Conservation (phyloP, 2,797 vertebrate genomes). For the Liasis olivaceus region DNA sequence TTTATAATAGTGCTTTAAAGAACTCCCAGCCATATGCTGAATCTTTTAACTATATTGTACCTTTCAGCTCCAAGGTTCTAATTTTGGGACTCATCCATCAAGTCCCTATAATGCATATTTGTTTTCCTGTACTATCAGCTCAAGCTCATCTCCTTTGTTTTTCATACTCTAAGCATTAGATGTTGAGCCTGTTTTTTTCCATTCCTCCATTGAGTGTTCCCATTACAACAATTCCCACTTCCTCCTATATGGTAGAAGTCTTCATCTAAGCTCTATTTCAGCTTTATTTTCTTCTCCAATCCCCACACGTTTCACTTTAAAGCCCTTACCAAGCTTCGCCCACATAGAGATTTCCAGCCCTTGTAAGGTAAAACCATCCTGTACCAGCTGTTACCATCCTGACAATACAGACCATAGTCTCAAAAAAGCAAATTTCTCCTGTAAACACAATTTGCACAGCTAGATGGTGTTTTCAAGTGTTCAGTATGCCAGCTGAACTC, state of each 20-base stretch:
- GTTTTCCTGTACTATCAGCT: not conserved
- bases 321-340: not conserved
- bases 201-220: not conserved
- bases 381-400: not conserved
- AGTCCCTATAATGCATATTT: not conserved
- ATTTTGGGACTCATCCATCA: not conserved
- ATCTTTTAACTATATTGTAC: not conserved
- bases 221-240: not conserved
- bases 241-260: not conserved
- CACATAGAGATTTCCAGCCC: not conserved
- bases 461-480: not conserved
- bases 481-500: not conserved
- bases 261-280: not conserved
- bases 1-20: not conserved
- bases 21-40: not conserved
- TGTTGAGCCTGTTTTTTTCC: not conserved
- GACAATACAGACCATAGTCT: not conserved
- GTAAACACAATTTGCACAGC: not conserved
- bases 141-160: not conserved
- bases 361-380: not conserved
- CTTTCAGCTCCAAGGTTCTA: not conserved
- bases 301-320: not conserved
- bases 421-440: not conserved
- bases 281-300: not conserved
- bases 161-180: not conserved